Conservation (phyloP, 2,113 vertebrate genomes). For the Caranx ignobilis region DNA sequence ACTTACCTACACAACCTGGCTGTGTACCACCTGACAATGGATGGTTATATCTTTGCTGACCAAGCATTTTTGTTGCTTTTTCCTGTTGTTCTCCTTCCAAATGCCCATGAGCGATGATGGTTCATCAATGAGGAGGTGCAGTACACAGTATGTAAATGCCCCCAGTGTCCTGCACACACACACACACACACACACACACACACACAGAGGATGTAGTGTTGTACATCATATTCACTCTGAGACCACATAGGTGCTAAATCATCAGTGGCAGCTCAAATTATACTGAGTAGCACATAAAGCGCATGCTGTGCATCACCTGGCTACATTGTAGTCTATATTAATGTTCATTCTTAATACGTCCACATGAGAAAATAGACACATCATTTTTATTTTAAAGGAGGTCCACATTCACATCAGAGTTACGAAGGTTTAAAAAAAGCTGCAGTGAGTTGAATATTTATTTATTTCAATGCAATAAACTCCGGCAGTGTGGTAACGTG, state of each 20-base stretch:
- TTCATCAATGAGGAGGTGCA: constrained; percentile 43
- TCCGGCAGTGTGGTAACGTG: background rate
- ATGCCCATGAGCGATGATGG: constrained; percentile 28
- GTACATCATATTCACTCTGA: constrained; percentile 47
- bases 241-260: constrained; percentile 43
- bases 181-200: constrained; percentile 15
- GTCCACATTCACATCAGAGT: background rate
- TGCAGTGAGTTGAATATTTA: constrained; percentile 36
- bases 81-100: constrained; percentile 32
- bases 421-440: background rate
- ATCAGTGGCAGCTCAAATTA: constrained; percentile 52
- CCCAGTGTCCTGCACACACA: constrained; percentile 13
- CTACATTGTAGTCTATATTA: background rate
- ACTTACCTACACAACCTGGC: background rate
- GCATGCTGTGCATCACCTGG: constrained; percentile 24
- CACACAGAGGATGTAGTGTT: background rate
- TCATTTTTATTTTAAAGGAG: background rate
- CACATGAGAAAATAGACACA: constrained; percentile 8
- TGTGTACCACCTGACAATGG: background rate
- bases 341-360: constrained; percentile 1
- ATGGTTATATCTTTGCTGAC: constrained; percentile 45
- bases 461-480: constrained; percentile 38
- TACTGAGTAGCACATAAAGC: background rate
- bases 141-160: constrained; percentile 49
- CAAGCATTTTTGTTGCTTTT: background rate